Base-by-base conservation (phyloP, 2,797 vertebrate genomes). In the Sebastes oblongus region DNA sequence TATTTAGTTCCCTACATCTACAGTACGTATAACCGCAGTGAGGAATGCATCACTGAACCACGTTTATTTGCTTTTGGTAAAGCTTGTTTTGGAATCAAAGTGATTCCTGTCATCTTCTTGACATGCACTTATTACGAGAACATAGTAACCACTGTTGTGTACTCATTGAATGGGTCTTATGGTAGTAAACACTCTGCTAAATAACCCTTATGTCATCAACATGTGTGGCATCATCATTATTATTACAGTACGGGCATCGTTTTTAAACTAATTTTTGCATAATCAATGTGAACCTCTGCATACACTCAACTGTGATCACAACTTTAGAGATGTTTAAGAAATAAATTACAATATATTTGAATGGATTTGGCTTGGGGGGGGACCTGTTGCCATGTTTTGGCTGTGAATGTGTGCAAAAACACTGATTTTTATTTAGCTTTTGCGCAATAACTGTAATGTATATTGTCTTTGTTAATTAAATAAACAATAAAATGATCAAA, bases 381-480 rank as follows among this genome's bases (percentile, higher is more conserved):
- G 72, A 16, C 5, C 1, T 32, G 13, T 71, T 36, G 6, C 4
- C 29, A 34, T 65, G 0, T 12, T 58, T 72, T 71, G 6, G 9
- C 27, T 54, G 6, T 68, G 30, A 77, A 55, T 68, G 29, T 73
- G 54, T 72, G 24, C 24, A 65, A 52, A 52, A 70, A 60, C 3
- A 27, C 16, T 5, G 5, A 61, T 67, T 34, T 6, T 5, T 7
- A 1, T 74, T 58, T 6, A 34, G 24, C 22, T 79, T 79, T 66
- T 29, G 9, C 67, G 34, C 61, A 74, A 27, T 77, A 4, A 12
- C 29, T 78, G 20, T 78, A 13, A 39, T 70, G 27, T 29, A 7
- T 54, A 8, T 25, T 66, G 24, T 79, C 24, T 72, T 78, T 72
- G 6, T 67, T 25, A 65, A 81, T 67, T 25, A 65, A 81, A 77